Conservation (phyloP, 2,113 vertebrate genomes). For the Amphiprion percula region DNA sequence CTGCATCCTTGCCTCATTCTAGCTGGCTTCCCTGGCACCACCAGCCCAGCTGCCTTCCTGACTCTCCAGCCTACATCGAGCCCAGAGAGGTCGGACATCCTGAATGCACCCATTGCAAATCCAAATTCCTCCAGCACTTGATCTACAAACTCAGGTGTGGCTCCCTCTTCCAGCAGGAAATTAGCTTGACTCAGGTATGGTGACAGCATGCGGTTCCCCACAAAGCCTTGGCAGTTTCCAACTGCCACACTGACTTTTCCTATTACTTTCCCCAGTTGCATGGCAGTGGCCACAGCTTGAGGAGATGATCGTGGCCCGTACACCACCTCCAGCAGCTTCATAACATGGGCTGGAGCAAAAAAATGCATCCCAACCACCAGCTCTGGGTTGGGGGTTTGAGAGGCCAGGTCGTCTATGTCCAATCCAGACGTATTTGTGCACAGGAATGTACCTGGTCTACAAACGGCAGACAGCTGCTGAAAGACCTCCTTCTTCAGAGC, state of each 20-base stretch:
- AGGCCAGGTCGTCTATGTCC: slow-evolving; percentile 89
- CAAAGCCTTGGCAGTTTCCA: slow-evolving; percentile 93
- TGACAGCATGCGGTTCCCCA: slow-evolving; percentile 91
- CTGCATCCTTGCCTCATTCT: slow-evolving; percentile 80
- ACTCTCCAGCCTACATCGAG: slow-evolving; percentile 92
- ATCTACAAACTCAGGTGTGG: slow-evolving; percentile 89
- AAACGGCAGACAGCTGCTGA: slow-evolving; percentile 84
- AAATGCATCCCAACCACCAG: slow-evolving; percentile 94
- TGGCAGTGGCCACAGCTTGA: slow-evolving; percentile 86
- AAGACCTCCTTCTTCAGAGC: slow-evolving; percentile 90
- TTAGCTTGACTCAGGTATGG: slow-evolving; percentile 82
- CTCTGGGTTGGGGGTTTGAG: slow-evolving; percentile 82
- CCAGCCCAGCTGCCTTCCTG: slow-evolving; percentile 85
- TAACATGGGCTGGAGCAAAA: slow-evolving; percentile 92
- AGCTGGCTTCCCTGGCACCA: slow-evolving; percentile 71
- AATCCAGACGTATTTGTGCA: slow-evolving; percentile 92
- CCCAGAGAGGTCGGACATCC: slow-evolving; percentile 90
- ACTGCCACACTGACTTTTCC: slow-evolving; percentile 91
- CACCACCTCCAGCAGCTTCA: slow-evolving; percentile 93
- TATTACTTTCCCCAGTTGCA: slow-evolving; percentile 88
- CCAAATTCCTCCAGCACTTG: slow-evolving; percentile 90
- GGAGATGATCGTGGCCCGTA: slow-evolving; percentile 86
- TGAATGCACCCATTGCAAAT: slow-evolving; percentile 91
- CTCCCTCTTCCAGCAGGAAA: slow-evolving; percentile 94
- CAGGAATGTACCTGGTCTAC: slow-evolving; percentile 87